Evolutionary conservation across 2,888 invertebrate genomes (phyloP), one percentile per base, ranked within the genome.

Genomic region (Podotricha telesiphe): DNA sequence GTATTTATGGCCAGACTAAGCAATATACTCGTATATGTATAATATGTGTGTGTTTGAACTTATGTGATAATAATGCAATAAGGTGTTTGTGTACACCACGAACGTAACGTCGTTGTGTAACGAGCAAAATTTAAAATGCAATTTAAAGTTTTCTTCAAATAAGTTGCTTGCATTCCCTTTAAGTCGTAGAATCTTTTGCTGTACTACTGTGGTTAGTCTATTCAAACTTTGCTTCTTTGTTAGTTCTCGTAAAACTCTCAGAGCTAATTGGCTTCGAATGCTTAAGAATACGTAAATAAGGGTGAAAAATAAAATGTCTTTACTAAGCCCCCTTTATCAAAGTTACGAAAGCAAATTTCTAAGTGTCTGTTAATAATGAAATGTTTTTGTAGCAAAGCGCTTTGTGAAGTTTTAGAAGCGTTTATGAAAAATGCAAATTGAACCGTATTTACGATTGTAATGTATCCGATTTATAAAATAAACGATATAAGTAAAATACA

Each of bases 91-190:
- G 74, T 76, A 74, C n/a, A n/a, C n/a, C n/a, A n/a, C 70, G 68
- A 76, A 75, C 76, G 74, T 77, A 85, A 89, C 86, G n/a, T n/a
- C n/a, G n/a, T n/a, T n/a, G n/a, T 83, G 86, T 89, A 87, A 87
- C 85, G 82, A 88, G 85, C 75, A 79, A 88, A 87, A 87, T 89
- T 89, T 89, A 86, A 89, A 91, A 92, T 89, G 89, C 88, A 91
- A 90, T 92, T 88, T 88, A 90, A 90, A 91, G 86, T 90, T 91
- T 82, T 75, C 82, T 79, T 83, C 85, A 86, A 87, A 84, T 86
- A 84, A 86, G 81, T 86, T 81, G 83, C 82, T 90, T 86, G 86
- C 86, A 86, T 91, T 91, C 88, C 86, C 88, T 91, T 89, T 87
- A 86, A 84, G 84, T 82, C 79, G 82, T n/a, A n/a, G 83, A 82